Evolutionary conservation across 2,888 invertebrate species (phyloP), one percentile per base, ranked within the genome.

Genomic region (Dusona sp.): DNA sequence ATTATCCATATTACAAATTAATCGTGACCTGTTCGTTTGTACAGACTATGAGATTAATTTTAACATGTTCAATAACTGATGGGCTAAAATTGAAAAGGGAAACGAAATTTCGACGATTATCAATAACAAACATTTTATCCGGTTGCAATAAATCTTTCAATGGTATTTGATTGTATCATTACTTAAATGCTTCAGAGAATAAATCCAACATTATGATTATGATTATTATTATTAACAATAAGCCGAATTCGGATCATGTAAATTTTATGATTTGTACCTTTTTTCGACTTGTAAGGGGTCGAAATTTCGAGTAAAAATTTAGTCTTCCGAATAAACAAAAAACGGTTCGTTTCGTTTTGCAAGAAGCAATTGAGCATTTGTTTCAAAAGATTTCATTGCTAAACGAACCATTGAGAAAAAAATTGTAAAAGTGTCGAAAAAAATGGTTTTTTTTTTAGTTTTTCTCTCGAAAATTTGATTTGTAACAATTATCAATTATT

Each of bases 11-110:
- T 51, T 38, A 72, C 73, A 38, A n/a, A 54, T 36, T 11, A 73
- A 85, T 82, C 70, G 79, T 83, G 51, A 68, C 73, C 61, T 54
- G 83, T 88, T 87, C 70, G 51, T 86, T 85, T 88, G 33, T 88
- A 88, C 54, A 74, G 83, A 81, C 75, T 80, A 73, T 83, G 86
- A 84, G 84, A 84, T 79, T 81, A 81, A 73, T 78, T 22, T 65
- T 36, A 78, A 45, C 33, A 70, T 70, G 48, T 79, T 85, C 80
- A 83, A 87, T 38, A 61, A 70, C 64, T 57, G 22, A 70, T 57
- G 22, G 67, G 45, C n/a, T 7, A n/a, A 70, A 29, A 19, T 72
- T 81, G 25, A 61, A 79, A 48, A 48, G 45, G 38, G 25, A 45
- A 72, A 54, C 42, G 29, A 80, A 80, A 65, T 65, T 72, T 61